phyloP scores from a whole-genome alignment of 2,113 vertebrate genomes.

The Stigmatopora nigra region DNA sequence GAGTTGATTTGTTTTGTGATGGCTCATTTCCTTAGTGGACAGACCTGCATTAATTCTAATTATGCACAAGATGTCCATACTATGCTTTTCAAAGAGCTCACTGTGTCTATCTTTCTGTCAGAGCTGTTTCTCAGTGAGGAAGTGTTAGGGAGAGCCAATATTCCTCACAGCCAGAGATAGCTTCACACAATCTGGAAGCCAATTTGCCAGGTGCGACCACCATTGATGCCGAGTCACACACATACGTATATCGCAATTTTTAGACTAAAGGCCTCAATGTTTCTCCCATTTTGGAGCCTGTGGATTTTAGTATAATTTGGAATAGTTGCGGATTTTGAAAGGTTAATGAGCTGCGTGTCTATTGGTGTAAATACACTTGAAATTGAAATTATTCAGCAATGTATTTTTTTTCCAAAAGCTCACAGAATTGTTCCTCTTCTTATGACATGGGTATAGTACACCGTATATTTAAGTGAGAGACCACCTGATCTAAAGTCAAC shows the following conservation, averaged over 20 bases:
- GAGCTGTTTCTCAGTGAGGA: constrained; percentile 54
- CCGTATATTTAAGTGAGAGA: too few relatives aligned
- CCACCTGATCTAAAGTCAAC: too few relatives aligned
- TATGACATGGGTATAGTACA: too few relatives aligned
- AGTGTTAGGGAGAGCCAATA: constrained; percentile 49
- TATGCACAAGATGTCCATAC: constrained; percentile 59
- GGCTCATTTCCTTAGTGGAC: constrained; percentile 66
- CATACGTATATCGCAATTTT: constrained; percentile 5
- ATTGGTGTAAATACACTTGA: too few relatives aligned
- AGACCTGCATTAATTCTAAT: constrained; percentile 70
- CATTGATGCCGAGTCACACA: constrained; percentile 24
- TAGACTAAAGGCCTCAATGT: too few relatives aligned
- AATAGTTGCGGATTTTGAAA: too few relatives aligned
- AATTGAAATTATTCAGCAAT: too few relatives aligned
- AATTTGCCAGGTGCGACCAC: constrained; percentile 49
- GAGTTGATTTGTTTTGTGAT: constrained; percentile 61
- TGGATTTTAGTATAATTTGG: not conserved
- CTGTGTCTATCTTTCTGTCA: constrained; percentile 61
- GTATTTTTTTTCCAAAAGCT: too few relatives aligned
- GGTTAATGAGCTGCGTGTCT: too few relatives aligned
- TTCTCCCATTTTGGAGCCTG: too few relatives aligned
- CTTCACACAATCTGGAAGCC: constrained; percentile 59
- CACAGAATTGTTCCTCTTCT: too few relatives aligned
- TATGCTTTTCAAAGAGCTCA: constrained; percentile 51
- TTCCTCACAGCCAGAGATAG: constrained; percentile 58